Evolutionary conservation across 2,113 vertebrate species (phyloP), one percentile per base, ranked within the genome.

Genomic region (Brachirus orientalis): DNA sequence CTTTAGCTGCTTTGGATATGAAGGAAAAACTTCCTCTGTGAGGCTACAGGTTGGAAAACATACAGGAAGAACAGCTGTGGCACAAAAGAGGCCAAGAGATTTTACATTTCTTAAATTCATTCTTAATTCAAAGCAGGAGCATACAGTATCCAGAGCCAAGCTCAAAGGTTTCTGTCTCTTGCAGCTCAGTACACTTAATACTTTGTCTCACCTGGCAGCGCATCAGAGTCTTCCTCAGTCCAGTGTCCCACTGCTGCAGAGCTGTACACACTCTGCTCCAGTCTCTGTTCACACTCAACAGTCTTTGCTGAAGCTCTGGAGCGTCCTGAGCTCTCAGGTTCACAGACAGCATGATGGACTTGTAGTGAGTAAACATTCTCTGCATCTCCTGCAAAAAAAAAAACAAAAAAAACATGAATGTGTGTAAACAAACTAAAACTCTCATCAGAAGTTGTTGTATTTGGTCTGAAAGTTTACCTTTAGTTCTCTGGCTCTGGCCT

Each of bases 311-410:
- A 17, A 94, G 86, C 19, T 93, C 91, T 18, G 85, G 85, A 53
- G 74, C 84, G n/a, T 94, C 93, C 69, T 86, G 88, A 61, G 90
- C 89, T 38, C 72, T 90, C 85, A 93, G 82, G 58, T 94, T 96
- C 43, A 93, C 72, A 0, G 95, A 95, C 72, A 93, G 90, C 87
- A 97, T 73, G 61, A 93, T 65, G 0, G 94, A 89, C 82, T 96
- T 96, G 88, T 96, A 94, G 84, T 83, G 89, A 3, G 94, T 83
- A 69, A 96, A 96, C 28, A 66, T 83, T 80, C 93, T 95, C 56
- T 95, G 80, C 76, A 93, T 90, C 66, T 96, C 94, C 97, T 98
- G 75, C 1, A 38, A 44, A 22, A 52, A 8, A 2, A 14, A 1
- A 33, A 10, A 3, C 10, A 43, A 12, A 17, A 7, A 7, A 55